Evolutionary conservation across 2,888 invertebrate genomes (phyloP).

Genomic region (Bombyx huttoni): DNA sequence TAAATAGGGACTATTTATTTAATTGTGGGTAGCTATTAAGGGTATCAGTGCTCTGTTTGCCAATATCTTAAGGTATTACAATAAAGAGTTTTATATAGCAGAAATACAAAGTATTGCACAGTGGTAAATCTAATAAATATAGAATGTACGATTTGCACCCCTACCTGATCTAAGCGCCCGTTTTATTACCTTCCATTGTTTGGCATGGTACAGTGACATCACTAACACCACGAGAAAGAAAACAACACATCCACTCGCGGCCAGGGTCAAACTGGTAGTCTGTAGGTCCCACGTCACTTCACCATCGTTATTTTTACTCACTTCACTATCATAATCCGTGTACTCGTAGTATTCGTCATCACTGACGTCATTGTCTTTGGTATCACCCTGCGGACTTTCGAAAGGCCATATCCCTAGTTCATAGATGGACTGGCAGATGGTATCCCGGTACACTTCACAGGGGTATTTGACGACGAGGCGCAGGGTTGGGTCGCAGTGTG

Average conservation of each 20-base stretch:
- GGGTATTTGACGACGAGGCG: constrained; percentile 77
- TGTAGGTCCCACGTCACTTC: constrained; percentile 81
- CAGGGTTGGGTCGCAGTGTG: constrained; percentile 73
- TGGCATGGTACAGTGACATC: constrained; percentile 82
- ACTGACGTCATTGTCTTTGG: constrained; percentile 39
- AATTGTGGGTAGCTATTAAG: no score
- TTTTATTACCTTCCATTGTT: constrained; percentile 85
- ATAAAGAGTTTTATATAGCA: no score
- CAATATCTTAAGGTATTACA: no score
- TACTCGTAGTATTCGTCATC: constrained; percentile 58
- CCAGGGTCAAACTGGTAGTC: constrained; percentile 79
- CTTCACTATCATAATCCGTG: constrained; percentile 55
- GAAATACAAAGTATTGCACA: background rate
- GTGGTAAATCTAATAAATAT: background rate
- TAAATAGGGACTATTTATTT: no score
- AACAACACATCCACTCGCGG: constrained; percentile 82
- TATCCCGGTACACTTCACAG: constrained; percentile 82
- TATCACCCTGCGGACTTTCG: constrained; percentile 39
- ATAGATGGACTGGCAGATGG: constrained; percentile 79
- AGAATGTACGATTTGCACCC: constrained; percentile 12
- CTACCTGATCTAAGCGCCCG: constrained; percentile 84
- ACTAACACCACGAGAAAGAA: constrained; percentile 85
- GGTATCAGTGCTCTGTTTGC: no score
- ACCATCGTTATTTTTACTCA: constrained; percentile 36
- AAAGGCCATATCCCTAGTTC: constrained; percentile 76